Percentiles rank a stretch among this genome's conserved stretches.
These are phyloP conservation scores for Xiphorhynchus elegans DNA, from an alignment of 2,113 vertebrate genomes.

Conservation along the genomic window DNA sequence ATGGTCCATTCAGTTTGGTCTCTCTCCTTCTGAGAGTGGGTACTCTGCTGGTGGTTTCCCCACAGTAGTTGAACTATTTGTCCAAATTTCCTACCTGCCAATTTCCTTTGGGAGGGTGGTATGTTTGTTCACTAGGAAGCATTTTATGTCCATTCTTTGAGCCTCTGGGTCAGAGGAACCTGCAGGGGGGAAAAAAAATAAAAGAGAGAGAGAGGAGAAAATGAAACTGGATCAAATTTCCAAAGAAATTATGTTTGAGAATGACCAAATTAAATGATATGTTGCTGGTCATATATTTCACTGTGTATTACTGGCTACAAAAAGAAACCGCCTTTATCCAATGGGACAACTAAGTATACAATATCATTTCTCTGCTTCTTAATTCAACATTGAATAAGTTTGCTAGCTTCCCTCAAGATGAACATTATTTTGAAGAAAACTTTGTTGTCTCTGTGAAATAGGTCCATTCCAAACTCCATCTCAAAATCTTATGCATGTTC, in stretches of 20 bases:
- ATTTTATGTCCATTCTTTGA: background rate
- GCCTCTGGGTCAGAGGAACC: background rate
- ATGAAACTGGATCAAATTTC: background rate
- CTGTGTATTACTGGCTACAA: background rate
- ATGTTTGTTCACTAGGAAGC: background rate
- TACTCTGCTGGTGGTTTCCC: too few species aligned
- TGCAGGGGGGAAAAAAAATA: background rate
- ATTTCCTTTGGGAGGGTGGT: background rate
- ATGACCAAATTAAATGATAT: background rate
- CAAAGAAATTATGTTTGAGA: background rate
- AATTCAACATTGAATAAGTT: background rate
- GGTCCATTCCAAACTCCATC: background rate
- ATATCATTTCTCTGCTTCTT: background rate
- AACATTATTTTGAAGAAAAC: background rate
- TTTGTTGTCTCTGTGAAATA: background rate
- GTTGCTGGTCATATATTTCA: background rate
- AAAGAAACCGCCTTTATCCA: background rate
- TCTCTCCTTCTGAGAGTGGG: too few species aligned
- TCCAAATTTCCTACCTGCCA: background rate
- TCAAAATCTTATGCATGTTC: constrained; percentile 4
- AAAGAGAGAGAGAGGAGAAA: background rate
- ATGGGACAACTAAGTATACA: background rate
- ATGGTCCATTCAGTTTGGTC: too few species aligned
- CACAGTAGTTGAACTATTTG: background rate
- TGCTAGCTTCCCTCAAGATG: background rate